Conservation (phyloP, 2,888 invertebrate species). For the Cynaeus angustus region DNA sequence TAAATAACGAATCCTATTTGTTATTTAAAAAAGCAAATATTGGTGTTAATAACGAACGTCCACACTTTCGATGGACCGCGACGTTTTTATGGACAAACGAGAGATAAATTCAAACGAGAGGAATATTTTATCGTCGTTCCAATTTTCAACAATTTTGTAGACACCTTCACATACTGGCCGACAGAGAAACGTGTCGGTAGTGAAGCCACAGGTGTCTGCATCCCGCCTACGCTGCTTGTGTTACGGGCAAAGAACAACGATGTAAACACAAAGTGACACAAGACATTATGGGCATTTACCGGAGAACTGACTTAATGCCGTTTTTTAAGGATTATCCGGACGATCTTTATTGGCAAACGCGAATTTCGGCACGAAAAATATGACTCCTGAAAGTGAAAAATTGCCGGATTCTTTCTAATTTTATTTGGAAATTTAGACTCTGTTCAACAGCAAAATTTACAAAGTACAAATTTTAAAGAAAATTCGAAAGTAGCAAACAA, state of each 20-base stretch:
- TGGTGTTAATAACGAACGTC: slow-evolving; percentile 16
- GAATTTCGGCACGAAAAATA: too few relatives aligned
- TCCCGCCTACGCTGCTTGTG: slow-evolving; percentile 59
- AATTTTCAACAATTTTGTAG: slow-evolving; percentile 43
- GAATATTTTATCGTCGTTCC: slow-evolving; percentile 34
- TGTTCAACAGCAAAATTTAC: too few relatives aligned
- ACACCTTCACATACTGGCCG: slow-evolving; percentile 33
- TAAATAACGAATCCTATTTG: slow-evolving; percentile 10
- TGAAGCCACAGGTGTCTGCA: slow-evolving; percentile 63
- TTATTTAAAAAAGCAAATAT: slow-evolving; percentile 31
- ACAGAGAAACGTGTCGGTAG: slow-evolving; percentile 47
- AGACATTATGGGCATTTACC: slow-evolving; percentile 63
- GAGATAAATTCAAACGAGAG: slow-evolving; percentile 26
- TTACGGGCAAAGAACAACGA: slow-evolving; percentile 62
- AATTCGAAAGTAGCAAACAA: too few relatives aligned
- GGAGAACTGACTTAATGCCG: slow-evolving; percentile 60
- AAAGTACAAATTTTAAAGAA: too few relatives aligned
- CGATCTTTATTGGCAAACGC: too few relatives aligned
- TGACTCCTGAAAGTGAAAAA: too few relatives aligned
- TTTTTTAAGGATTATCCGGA: slow-evolving; percentile 47
- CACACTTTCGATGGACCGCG: not conserved
- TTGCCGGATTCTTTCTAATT: too few relatives aligned
- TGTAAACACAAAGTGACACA: slow-evolving; percentile 64
- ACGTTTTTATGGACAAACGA: slow-evolving; percentile 33
- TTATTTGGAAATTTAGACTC: too few relatives aligned